Percentiles rank a stretch among this genome's conserved stretches.
These are phyloP conservation scores for Drosophila setifemur DNA, from an alignment of 1,140 invertebrate species.

Conservation along the genomic window DNA sequence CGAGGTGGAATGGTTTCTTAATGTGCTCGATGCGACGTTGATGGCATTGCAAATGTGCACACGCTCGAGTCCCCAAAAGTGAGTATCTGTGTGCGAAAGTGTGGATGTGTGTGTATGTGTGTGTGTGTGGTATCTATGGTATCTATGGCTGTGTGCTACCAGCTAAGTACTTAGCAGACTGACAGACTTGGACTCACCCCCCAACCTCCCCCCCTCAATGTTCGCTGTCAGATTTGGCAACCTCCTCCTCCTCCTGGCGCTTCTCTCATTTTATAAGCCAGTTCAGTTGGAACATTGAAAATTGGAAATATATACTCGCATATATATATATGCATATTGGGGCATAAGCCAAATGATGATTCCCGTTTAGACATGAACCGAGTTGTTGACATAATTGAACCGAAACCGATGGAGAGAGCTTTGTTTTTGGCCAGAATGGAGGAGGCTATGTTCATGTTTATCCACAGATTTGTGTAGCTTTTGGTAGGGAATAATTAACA, in stretches of 20 bases:
- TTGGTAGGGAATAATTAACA: too few species aligned
- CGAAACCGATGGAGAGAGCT: slow-evolving; percentile 31
- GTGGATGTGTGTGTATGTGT: neutral
- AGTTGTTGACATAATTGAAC: slow-evolving; percentile 43
- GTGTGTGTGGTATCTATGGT: neutral
- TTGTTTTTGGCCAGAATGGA: slow-evolving; percentile 20
- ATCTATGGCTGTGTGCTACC: neutral
- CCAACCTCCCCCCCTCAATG: slow-evolving; percentile 3
- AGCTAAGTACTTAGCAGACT: slow-evolving; percentile 41
- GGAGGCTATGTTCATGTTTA: too few species aligned
- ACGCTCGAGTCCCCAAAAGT: slow-evolving; percentile 37
- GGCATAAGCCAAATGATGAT: slow-evolving; percentile 42
- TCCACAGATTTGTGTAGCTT: too few species aligned
- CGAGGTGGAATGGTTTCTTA: slow-evolving; percentile 45
- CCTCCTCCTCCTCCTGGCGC: too few species aligned
- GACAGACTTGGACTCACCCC: slow-evolving; percentile 1
- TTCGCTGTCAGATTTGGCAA: slow-evolving; percentile 44
- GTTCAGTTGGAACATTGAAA: slow-evolving; percentile 9
- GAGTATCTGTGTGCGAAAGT: neutral
- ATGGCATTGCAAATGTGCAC: slow-evolving; percentile 65
- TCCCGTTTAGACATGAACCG: slow-evolving; percentile 20
- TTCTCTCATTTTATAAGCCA: neutral
- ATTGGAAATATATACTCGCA: slow-evolving; percentile 40
- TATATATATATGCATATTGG: too few species aligned
- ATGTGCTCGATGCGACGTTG: slow-evolving; percentile 58